Evolutionary conservation across 2,113 vertebrate genomes (phyloP), one percentile per base, ranked within the genome.

Genomic region (Ranitomeya variabilis): DNA sequence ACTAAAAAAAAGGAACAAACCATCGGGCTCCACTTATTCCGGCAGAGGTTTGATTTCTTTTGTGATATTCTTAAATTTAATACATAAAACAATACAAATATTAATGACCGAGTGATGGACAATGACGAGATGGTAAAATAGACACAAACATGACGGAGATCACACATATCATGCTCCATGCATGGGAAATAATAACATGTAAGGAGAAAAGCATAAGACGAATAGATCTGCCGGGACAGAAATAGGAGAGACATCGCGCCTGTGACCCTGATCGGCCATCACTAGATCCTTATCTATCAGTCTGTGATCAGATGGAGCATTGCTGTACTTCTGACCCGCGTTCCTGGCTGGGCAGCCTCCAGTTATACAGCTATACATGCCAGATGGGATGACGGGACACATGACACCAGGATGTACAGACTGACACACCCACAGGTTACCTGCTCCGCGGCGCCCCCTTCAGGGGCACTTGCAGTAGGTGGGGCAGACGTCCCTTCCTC

Each of bases 401-500:
- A 78, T 26, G 71, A 88, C 80, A 87, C 51, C 55, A 74, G 67
- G 45, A 80, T 54, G 80, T 80, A 87, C 55, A 69, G 52, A 87
- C 19, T 19, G n/a, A 74, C 18, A 14, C 37, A 83, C 66, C 88
- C 86, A 71, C 26, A 15, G 60, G 64, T 91, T 90, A 90, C 87
- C 90, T 89, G 85, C 89, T 93, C 94, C 92, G 91, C 88, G 79
- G 31, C 67, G 83, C 90, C 92, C 90, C 90, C 80, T 91, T 85
- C 89, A 76, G 83, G 85, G 90, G 93, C 89, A 45, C 88, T 90
- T 90, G 82, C 71, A 69, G 81, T 71, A 74, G 89, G 45, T 81
- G 90, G 86, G 85, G 91, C 91, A 89, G 90, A 89, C 90, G 91
- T 91, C 91, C 91, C 74, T 76, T 91, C 92, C 88, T 92, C 94